Evolutionary conservation across 1,140 invertebrate species (phyloP).

Genomic region (Drosophila novamexicana): DNA sequence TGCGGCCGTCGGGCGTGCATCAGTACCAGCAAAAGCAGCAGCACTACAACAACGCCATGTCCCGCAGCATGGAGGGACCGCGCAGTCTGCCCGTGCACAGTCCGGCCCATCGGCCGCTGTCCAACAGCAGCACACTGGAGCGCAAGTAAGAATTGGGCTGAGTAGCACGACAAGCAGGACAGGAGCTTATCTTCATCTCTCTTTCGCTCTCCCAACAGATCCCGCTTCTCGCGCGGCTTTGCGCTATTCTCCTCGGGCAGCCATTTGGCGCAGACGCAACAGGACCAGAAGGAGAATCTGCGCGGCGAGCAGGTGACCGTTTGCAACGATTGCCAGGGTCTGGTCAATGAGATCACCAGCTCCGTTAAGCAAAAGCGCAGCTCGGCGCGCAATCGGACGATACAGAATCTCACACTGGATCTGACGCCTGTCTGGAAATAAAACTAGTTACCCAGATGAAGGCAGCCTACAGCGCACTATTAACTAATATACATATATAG

Average conservation of each 20-base stretch:
- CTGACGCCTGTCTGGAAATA: conserved; percentile 90
- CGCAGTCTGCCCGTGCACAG: conserved; percentile 85
- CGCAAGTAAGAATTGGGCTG: conserved; percentile 83
- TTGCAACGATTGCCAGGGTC: conserved; percentile 96
- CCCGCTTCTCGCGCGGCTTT: conserved; percentile 85
- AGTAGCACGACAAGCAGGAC: no score
- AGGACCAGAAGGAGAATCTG: conserved; percentile 86
- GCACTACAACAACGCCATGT: conserved; percentile 84
- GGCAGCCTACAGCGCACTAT: conserved; percentile 15
- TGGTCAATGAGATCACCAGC: conserved; percentile 97
- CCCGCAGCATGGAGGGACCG: conserved; percentile 86
- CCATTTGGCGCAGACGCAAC: conserved; percentile 73
- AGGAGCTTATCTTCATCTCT: neutral
- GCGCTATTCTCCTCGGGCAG: conserved; percentile 84
- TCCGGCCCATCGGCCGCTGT: conserved; percentile 81
- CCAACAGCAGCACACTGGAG: conserved; percentile 85
- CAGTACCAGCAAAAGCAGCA: conserved; percentile 67
- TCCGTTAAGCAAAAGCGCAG: conserved; percentile 91
- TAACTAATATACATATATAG: conserved; percentile 33
- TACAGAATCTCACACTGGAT: conserved; percentile 92
- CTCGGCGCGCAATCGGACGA: conserved; percentile 91
- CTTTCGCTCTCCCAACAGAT: conserved; percentile 54
- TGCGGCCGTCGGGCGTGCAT: conserved; percentile 63
- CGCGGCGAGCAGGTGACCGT: conserved; percentile 94
- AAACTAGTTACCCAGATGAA: conserved; percentile 37